Evolutionary conservation across 2,797 vertebrate genomes (phyloP), one percentile per base, ranked within the genome.

Genomic region (Xenopus petersii): DNA sequence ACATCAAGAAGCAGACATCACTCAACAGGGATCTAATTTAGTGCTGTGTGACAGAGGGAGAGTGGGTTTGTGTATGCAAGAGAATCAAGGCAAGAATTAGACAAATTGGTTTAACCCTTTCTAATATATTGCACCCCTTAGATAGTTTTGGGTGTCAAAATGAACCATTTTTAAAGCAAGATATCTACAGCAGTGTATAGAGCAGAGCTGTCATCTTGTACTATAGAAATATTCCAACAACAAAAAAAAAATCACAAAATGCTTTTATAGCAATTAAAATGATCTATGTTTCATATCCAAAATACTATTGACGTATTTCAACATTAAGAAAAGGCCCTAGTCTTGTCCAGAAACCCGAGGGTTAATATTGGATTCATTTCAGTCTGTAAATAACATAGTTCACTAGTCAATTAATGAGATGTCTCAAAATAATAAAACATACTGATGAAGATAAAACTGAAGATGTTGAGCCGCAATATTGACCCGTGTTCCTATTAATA

Each of bases 401-500:
- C 33, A 42, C 62, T 15, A 48, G 51, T 48, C 49, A 64, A 63
- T 54, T 68, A 77, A 64, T 59, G 24, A 30, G 17, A 48, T 36
- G 49, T 67, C 70, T 68, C 49, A 17, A 77, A 68, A 77, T 64
- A 63, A 77, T 73, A 30, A 63, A 77, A 61, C 13, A 60, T 69
- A 69, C 69, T 78, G 70, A 73, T 69, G 61, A 68, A 78, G 60
- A 73, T 36, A 78, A 64, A 73, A 63, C 70, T 78, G 56, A 48
- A 21, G 15, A 54, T 67, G 26, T 4, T 55, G 17, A 73, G 51
- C 2, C 46, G 64, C 30, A 68, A 49, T 78, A 78, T 78, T 78
- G 75, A 78, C 75, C 60, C 59, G 48, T 64, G 51, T 64, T 69
- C 59, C 71, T 77, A 78, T 77, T 73, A 73, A 69, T 78, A 73